phyloP scores from a whole-genome alignment of 2,797 vertebrate genomes.

The Xyrichtys novacula region DNA sequence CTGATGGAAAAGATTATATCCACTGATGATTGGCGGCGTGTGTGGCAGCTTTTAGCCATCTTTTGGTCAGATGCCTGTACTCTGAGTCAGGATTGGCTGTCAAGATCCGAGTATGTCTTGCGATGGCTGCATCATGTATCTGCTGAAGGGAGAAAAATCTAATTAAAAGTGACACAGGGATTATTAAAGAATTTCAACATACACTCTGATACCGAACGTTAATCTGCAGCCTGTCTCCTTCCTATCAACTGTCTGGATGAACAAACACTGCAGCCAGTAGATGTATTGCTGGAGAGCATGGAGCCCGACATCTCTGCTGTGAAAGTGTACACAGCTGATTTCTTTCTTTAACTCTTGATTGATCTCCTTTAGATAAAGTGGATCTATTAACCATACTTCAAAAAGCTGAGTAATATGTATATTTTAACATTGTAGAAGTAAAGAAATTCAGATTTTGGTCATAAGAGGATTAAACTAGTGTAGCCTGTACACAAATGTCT shows the following conservation, averaged over 20 bases:
- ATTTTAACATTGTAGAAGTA: too few species aligned
- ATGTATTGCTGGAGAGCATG: neutral
- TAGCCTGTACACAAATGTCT: too few species aligned
- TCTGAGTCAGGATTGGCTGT: conserved; percentile 47
- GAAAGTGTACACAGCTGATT: neutral
- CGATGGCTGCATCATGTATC: conserved; percentile 52
- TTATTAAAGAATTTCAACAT: conserved; percentile 61
- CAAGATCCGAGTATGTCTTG: conserved; percentile 23
- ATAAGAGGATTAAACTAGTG: too few species aligned
- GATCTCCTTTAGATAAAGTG: too few species aligned
- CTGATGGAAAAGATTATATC: conserved; percentile 35
- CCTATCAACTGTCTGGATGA: conserved; percentile 32
- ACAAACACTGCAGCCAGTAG: conserved; percentile 21
- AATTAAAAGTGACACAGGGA: conserved; percentile 69
- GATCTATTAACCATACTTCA: too few species aligned
- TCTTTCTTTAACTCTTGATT: neutral
- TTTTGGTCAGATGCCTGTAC: conserved; percentile 42
- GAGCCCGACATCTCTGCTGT: neutral
- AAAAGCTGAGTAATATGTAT: too few species aligned
- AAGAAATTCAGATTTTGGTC: too few species aligned
- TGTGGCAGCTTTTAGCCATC: conserved; percentile 34
- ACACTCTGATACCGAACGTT: conserved; percentile 36
- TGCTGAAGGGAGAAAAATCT: conserved; percentile 56
- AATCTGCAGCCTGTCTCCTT: conserved; percentile 51
- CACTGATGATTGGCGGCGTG: conserved; percentile 43